These are phyloP conservation scores for Heterohyrax brucei DNA, from an alignment of 2,797 vertebrate genomes.

Conservation along the genomic window DNA sequence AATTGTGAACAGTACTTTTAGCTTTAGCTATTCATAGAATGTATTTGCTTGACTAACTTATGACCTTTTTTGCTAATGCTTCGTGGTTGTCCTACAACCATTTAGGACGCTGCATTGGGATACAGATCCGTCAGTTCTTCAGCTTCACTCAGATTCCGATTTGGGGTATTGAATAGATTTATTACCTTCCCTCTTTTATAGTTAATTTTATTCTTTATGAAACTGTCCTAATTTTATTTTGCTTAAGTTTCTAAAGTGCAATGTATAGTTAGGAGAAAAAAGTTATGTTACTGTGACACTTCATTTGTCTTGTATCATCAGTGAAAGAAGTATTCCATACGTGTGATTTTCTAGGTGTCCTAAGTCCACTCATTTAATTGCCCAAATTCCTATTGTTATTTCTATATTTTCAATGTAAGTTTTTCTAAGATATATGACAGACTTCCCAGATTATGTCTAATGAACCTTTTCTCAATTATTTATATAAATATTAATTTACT, in stretches of 20 bases:
- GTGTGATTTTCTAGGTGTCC: conserved; percentile 60
- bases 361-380: conserved; percentile 48
- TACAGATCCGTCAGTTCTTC: conserved; percentile 99
- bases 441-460: conserved; percentile 47
- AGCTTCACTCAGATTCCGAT: conserved; percentile 99
- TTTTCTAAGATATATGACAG: conserved; percentile 65
- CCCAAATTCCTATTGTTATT: conserved; percentile 68
- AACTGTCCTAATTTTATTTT: conserved; percentile 80
- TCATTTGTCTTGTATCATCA: conserved; percentile 79
- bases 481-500: conserved; percentile 64
- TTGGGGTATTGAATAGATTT: conserved; percentile 99
- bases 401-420: conserved; percentile 36
- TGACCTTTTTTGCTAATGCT: conserved; percentile 96
- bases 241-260: conserved; percentile 71
- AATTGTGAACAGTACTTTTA: conserved; percentile 86
- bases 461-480: conserved; percentile 61
- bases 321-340: conserved; percentile 62
- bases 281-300: conserved; percentile 75
- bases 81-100: conserved; percentile 97
- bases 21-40: conserved; percentile 89
- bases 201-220: conserved; percentile 78
- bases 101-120: conserved; percentile 99
- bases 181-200: conserved; percentile 93
- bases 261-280: conserved; percentile 72
- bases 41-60: conserved; percentile 93